Evolutionary conservation across 2,797 vertebrate genomes (phyloP).

Genomic region (Bucorvus abyssinicus): DNA sequence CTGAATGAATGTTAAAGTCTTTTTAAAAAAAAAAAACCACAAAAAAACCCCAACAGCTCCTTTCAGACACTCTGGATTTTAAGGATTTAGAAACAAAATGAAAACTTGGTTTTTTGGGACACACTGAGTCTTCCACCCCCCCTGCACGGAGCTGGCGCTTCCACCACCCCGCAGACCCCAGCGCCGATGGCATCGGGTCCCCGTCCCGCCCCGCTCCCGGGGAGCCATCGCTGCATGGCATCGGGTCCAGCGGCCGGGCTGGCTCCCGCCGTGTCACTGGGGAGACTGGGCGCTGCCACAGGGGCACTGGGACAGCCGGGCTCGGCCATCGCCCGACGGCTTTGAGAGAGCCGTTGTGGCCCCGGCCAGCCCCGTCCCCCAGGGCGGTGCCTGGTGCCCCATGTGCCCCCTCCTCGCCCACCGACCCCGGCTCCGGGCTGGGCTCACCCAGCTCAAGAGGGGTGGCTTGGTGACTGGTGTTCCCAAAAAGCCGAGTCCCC

Average conservation of each 20-base stretch:
- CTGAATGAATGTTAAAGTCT: slow-evolving; percentile 52
- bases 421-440: neutral
- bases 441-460: neutral
- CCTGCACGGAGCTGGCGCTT: neutral
- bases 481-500: neutral
- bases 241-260: neutral
- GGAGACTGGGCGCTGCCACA: neutral
- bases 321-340: neutral
- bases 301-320: neutral
- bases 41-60: neutral
- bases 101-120: slow-evolving; percentile 10
- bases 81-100: neutral
- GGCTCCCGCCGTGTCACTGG: neutral
- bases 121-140: slow-evolving; percentile 38
- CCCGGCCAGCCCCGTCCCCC: neutral
- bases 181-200: neutral
- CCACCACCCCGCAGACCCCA: neutral
- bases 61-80: slow-evolving; percentile 16
- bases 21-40: slow-evolving; percentile 4
- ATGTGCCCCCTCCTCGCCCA: neutral
- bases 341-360: neutral
- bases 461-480: neutral
- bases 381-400: neutral
- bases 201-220: neutral
- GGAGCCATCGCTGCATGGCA: neutral